phyloP scores from a whole-genome alignment of 2,888 invertebrate genomes.

The Mayetiola destructor region DNA sequence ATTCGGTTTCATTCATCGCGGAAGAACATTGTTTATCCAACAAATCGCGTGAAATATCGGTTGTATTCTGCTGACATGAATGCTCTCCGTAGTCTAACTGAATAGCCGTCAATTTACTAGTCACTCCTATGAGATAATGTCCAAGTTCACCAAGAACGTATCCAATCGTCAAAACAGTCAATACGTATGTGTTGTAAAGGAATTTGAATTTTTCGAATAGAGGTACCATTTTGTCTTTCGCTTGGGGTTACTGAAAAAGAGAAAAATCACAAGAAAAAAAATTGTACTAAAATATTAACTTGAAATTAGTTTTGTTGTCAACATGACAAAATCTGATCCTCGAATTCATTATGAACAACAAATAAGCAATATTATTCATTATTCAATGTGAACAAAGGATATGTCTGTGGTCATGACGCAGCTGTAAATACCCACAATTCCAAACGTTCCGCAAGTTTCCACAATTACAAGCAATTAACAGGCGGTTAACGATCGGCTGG shows the following conservation, averaged over 20 bases:
- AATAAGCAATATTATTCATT: background rate
- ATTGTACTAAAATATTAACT: too few species aligned
- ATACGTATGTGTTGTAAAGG: conserved; percentile 63
- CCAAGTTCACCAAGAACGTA: conserved; percentile 78
- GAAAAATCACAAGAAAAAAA: background rate
- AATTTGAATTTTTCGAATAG: conserved; percentile 42
- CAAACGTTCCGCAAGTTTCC: too few species aligned
- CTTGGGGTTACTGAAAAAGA: background rate
- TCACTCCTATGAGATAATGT: conserved; percentile 78
- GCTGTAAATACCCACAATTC: too few species aligned
- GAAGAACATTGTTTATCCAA: conserved; percentile 44
- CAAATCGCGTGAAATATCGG: conserved; percentile 39
- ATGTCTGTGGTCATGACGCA: too few species aligned
- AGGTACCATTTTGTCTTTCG: conserved; percentile 19
- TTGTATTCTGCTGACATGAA: conserved; percentile 62
- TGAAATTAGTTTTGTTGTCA: too few species aligned
- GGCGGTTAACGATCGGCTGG: too few species aligned
- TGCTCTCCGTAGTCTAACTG: conserved; percentile 78
- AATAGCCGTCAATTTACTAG: conserved; percentile 71
- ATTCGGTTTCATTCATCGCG: conserved; percentile 40
- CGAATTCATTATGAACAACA: too few species aligned
- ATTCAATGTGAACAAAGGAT: too few species aligned
- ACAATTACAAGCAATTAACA: too few species aligned
- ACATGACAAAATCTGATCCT: too few species aligned
- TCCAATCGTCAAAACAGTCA: conserved; percentile 64